Evolutionary conservation across 2,797 vertebrate species (phyloP).

Genomic region (Vireo griseus): DNA sequence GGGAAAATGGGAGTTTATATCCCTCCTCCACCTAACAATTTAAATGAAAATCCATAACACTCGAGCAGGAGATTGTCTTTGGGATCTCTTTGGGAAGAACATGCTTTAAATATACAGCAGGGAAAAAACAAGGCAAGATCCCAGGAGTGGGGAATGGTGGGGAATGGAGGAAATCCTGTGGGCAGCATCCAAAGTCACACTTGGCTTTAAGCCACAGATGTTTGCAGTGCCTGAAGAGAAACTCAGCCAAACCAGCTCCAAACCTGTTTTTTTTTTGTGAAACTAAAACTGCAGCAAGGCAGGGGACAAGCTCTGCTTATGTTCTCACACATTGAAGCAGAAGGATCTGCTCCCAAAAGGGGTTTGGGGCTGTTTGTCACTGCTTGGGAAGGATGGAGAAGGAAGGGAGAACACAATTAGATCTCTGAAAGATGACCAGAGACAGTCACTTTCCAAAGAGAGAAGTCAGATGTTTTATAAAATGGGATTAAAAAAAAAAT

Average conservation of each 20-base stretch:
- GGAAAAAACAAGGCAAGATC: background rate
- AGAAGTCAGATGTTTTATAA: background rate
- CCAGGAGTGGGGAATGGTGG: background rate
- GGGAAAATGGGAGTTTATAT: conserved; percentile 6
- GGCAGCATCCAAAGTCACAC: background rate
- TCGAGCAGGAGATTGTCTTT: background rate
- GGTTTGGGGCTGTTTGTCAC: background rate
- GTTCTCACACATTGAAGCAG: background rate
- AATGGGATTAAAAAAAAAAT: background rate
- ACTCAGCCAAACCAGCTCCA: background rate
- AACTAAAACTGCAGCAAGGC: background rate
- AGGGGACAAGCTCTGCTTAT: background rate
- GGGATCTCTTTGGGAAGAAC: background rate
- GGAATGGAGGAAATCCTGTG: background rate
- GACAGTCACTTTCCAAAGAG: background rate
- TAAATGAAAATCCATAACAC: conserved; percentile 9
- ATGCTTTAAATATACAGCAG: background rate
- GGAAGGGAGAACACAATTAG: background rate
- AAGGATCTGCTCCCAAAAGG: background rate
- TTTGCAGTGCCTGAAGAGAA: background rate
- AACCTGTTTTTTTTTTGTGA: background rate
- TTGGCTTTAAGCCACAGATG: background rate
- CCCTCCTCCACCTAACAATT: conserved; percentile 47
- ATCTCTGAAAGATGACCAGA: background rate
- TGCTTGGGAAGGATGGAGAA: background rate